phyloP scores from a whole-genome alignment of 30 jellyfish, hydroid and myxozoan species.

The Morbakka virulenta region DNA sequence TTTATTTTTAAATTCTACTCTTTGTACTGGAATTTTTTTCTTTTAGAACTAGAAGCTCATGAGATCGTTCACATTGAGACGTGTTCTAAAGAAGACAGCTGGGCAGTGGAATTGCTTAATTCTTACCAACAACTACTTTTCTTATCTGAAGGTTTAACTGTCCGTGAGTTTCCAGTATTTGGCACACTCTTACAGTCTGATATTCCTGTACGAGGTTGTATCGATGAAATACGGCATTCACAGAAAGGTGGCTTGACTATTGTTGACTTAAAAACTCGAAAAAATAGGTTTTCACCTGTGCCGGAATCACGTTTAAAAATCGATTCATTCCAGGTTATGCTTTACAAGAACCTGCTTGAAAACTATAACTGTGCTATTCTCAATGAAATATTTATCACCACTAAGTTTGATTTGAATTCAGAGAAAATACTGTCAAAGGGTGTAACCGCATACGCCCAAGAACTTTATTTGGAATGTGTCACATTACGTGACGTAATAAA shows the following conservation, averaged over 20 bases:
- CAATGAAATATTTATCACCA: background rate
- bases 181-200: constrained; percentile 25
- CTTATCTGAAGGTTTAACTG: constrained; percentile 13
- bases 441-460: background rate
- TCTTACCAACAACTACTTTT: constrained; percentile 20
- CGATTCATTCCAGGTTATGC: constrained; percentile 23
- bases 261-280: constrained; percentile 50
- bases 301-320: constrained; percentile 21
- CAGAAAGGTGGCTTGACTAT: background rate
- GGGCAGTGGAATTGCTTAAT: constrained; percentile 52
- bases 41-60: constrained; percentile 55
- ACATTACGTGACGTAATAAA: constrained; percentile 2
- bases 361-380: constrained; percentile 2
- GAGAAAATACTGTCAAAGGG: background rate
- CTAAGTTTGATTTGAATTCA: constrained; percentile 15
- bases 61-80: constrained; percentile 18
- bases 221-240: constrained; percentile 34
- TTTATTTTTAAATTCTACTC: too few relatives aligned
- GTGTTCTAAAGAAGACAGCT: constrained; percentile 42
- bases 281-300: constrained; percentile 7
- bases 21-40: too few relatives aligned
- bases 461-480: background rate
- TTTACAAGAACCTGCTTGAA: constrained; percentile 28
- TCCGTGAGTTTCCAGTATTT: constrained; percentile 50
- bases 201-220: constrained; percentile 24